Evolutionary conservation across 2,797 vertebrate genomes (phyloP), one percentile per base, ranked within the genome.

Genomic region (Coregonus sp.): DNA sequence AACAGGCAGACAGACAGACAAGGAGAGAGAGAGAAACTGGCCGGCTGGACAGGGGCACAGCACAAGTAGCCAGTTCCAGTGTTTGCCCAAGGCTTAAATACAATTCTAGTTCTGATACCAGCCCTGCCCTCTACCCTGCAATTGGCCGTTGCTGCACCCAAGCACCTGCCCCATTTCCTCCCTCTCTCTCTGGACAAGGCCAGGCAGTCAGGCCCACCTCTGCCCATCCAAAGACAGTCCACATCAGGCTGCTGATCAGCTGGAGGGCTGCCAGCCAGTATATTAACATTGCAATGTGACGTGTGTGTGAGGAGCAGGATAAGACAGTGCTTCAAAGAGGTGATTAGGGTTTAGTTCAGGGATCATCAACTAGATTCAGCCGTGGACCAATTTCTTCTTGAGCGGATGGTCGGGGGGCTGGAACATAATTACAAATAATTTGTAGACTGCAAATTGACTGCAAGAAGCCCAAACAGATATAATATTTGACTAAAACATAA

Each of bases 61-160:
- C 18, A 76, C 47, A 37, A 73, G 70, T 83, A 78, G 80, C 47
- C 68, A 74, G 73, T 71, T 47, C 54, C 15, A 0, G 78, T 61
- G 18, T 75, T 56, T 65, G n/a, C 2, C 69, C 14, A 52, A 51
- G 77, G 75, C 89, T 91, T 94, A 89, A 93, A 93, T 93, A 94
- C 52, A 70, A 4, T 78, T 59, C 77, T 80, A 47, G 69, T 71
- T 76, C 11, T 79, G 52, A 87, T 72, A 75, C 88, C 75, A 18
- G 86, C 79, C 89, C 90, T 79, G 82, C 91, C 89, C 87, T 89
- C 89, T 82, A 14, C 75, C 75, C 74, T 80, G 81, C 82, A 75
- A 84, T 77, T 82, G 85, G 81, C 75, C 75, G 73, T 35, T 47
- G 12, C 73, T 40, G 33, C 61, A 65, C 12, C 75, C 72, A 70